These are phyloP conservation scores for Sarcoramphus papa DNA, from an alignment of 2,797 vertebrate genomes.

Conservation along the genomic window DNA sequence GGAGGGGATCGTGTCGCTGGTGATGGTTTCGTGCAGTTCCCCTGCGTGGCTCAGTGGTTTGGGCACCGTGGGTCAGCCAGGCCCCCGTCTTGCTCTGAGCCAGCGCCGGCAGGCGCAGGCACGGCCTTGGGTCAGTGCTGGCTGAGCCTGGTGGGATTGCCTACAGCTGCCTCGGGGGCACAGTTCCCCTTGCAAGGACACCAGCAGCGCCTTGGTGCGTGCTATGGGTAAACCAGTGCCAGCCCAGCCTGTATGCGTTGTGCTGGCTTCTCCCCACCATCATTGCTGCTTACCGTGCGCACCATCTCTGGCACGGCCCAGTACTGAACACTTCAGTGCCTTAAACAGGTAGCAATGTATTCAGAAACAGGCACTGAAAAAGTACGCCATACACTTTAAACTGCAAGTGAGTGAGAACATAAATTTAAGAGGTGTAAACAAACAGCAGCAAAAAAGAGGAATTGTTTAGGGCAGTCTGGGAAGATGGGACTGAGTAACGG, in stretches of 20 bases:
- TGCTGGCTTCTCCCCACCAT: neutral
- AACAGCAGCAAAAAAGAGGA: neutral
- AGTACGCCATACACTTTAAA: fast-evolving
- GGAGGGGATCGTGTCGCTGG: fast-evolving
- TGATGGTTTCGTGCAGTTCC: neutral
- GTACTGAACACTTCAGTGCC: neutral
- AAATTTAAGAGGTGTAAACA: neutral
- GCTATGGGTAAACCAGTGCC: neutral
- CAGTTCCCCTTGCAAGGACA: fast-evolving
- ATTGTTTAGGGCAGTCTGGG: neutral
- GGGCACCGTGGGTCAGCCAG: fast-evolving
- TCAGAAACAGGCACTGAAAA: neutral
- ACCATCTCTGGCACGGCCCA: fast-evolving
- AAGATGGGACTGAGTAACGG: neutral
- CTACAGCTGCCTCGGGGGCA: neutral
- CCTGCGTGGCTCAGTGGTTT: neutral
- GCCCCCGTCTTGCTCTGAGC: neutral
- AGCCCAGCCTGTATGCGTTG: fast-evolving
- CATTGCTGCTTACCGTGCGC: neutral
- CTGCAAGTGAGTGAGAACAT: neutral
- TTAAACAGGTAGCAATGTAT: neutral
- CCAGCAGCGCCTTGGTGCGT: fast-evolving
- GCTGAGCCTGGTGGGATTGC: fast-evolving
- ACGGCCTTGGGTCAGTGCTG: fast-evolving
- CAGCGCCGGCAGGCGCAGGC: fast-evolving